These are phyloP conservation scores for Sceloporus undulatus DNA, from an alignment of 2,113 vertebrate species.

Conservation along the genomic window DNA sequence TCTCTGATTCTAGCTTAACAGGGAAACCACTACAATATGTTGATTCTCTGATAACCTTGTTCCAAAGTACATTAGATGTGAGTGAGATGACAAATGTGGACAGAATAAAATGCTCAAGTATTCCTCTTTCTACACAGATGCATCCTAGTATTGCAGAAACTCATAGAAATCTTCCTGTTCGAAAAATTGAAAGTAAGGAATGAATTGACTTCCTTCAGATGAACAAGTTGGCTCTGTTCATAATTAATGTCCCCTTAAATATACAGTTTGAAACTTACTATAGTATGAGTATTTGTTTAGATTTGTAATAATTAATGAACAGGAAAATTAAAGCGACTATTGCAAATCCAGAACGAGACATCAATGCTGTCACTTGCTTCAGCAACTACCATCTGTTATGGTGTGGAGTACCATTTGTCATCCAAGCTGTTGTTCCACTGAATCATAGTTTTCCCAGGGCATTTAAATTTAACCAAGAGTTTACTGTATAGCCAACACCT, in stretches of 20 bases:
- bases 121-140: background rate
- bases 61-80: no score
- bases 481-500: conserved; percentile 26
- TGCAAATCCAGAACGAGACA: background rate
- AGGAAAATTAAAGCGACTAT: background rate
- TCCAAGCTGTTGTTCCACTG: conserved; percentile 17
- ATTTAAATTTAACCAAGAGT: conserved; percentile 39
- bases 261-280: background rate
- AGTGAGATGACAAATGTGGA: background rate
- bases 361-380: conserved; percentile 36
- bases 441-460: conserved; percentile 39
- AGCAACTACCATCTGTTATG: conserved; percentile 12
- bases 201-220: background rate
- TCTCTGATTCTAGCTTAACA: no score
- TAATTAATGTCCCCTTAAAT: conserved; percentile 22
- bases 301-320: conserved; percentile 40
- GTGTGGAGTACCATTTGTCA: conserved; percentile 21
- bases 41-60: no score
- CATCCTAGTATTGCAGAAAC: background rate
- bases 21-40: no score
- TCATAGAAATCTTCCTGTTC: background rate
- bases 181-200: background rate
- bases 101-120: background rate
- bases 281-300: conserved; percentile 15
- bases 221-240: background rate